These are phyloP conservation scores for Dicerorhinus sumatrensis DNA, from an alignment of 2,113 vertebrate genomes.

Conservation along the genomic window DNA sequence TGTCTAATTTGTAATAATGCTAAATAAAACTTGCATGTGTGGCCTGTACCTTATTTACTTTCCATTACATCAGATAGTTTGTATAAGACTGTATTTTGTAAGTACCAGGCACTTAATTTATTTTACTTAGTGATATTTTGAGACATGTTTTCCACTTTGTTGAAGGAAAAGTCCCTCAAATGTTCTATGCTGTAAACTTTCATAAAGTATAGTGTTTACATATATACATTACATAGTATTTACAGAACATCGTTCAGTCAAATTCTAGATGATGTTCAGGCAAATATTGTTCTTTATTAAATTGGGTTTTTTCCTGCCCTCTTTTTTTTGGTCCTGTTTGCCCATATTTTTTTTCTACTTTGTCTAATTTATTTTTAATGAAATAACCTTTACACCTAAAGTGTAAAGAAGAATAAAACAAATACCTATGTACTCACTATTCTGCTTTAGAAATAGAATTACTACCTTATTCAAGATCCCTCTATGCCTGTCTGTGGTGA, in stretches of 20 bases:
- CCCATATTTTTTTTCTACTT: background rate
- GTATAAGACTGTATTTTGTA: background rate
- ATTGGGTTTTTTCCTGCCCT: background rate
- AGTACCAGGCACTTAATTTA: background rate
- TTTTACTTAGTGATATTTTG: background rate
- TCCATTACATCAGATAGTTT: background rate
- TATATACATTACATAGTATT: background rate
- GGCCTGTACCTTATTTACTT: background rate
- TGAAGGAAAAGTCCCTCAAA: background rate
- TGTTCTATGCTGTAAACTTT: background rate
- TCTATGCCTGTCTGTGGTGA: background rate
- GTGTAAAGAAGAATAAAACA: background rate
- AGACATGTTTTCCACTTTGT: background rate
- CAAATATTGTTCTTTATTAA: background rate
- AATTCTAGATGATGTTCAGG: constrained; percentile 18
- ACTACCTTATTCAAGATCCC: background rate
- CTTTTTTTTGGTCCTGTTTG: background rate
- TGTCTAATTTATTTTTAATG: constrained; percentile 21
- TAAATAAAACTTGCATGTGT: background rate
- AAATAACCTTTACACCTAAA: background rate
- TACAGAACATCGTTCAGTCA: background rate
- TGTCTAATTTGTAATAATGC: constrained; percentile 24
- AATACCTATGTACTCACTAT: background rate
- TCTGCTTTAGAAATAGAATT: constrained; percentile 37
- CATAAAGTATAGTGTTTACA: background rate